Evolutionary conservation across 2,113 vertebrate genomes (phyloP).

Genomic region (Opisthocomus hoazin): DNA sequence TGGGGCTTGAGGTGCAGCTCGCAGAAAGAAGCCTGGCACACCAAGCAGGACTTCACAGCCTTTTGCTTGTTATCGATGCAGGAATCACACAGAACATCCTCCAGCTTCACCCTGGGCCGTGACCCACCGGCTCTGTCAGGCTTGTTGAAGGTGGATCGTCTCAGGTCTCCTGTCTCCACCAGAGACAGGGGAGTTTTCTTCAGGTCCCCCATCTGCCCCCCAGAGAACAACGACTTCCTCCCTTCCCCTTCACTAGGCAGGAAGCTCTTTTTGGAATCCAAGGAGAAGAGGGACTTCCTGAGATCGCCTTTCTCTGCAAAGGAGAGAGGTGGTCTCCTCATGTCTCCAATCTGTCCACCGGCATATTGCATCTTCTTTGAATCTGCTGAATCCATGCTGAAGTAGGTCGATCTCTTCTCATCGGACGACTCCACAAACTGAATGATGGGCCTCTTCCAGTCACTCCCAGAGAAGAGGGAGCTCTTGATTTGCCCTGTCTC

Average conservation of each 20-base stretch:
- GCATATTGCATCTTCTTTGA: constrained; percentile 64
- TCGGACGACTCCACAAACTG: constrained; percentile 76
- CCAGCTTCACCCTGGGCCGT: constrained; percentile 49
- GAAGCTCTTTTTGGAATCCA: constrained; percentile 70
- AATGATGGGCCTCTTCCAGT: constrained; percentile 77
- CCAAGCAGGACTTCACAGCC: constrained; percentile 90
- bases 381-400: constrained; percentile 74
- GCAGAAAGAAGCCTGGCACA: constrained; percentile 93
- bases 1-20: constrained; percentile 91
- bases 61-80: constrained; percentile 89
- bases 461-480: constrained; percentile 63
- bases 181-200: constrained; percentile 59
- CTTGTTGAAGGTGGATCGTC: constrained; percentile 59
- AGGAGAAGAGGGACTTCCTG: constrained; percentile 68
- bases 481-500: constrained; percentile 69
- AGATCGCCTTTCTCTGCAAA: constrained; percentile 73
- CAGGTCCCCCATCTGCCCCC: constrained; percentile 55
- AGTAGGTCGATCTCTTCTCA: constrained; percentile 75
- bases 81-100: constrained; percentile 90
- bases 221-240: constrained; percentile 38
- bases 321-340: constrained; percentile 58
- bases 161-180: constrained; percentile 58
- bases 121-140: not conserved
- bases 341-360: constrained; percentile 64
- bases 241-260: constrained; percentile 35